Percentiles rank a stretch among this genome's conserved stretches.
Evolutionary conservation across 2,888 invertebrate species (phyloP).

Genomic region (Chalcis sispes): DNA sequence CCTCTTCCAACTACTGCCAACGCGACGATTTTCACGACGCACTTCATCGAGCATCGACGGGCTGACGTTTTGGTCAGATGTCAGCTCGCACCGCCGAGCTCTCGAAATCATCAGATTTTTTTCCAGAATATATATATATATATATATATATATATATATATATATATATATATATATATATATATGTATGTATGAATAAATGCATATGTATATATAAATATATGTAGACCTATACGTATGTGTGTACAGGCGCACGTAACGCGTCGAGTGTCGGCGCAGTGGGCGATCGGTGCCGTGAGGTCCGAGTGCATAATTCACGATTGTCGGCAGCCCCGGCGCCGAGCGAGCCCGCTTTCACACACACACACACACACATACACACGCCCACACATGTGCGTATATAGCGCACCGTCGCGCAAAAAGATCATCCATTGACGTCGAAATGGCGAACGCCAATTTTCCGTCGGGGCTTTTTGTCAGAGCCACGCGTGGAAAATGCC

Average conservation of each 20-base stretch:
- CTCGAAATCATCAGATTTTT: conserved; percentile 44
- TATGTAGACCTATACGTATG: background rate
- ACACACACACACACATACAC: background rate
- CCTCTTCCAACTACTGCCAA: no score
- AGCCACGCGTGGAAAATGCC: no score
- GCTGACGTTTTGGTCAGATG: conserved; percentile 39
- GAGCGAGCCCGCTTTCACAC: background rate
- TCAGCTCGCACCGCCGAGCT: background rate
- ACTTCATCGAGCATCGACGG: conserved; percentile 39
- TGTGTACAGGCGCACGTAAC: no score
- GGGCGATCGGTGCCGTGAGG: background rate
- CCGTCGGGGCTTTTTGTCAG: conserved; percentile 30
- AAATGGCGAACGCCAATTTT: conserved; percentile 49
- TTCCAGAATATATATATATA: conserved; percentile 11
- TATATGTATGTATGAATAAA: no score
- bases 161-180: no score
- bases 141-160: background rate
- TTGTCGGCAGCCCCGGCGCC: conserved; percentile 7
- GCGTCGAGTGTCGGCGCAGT: background rate
- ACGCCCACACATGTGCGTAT: background rate
- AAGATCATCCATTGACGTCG: conserved; percentile 50
- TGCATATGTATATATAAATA: background rate
- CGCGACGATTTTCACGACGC: conserved; percentile 50
- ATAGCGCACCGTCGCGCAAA: no score
- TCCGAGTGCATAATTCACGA: conserved; percentile 46